Evolutionary conservation across 2,888 invertebrate species (phyloP), one percentile per base, ranked within the genome.

Genomic region (Caenorhabditis becei): DNA sequence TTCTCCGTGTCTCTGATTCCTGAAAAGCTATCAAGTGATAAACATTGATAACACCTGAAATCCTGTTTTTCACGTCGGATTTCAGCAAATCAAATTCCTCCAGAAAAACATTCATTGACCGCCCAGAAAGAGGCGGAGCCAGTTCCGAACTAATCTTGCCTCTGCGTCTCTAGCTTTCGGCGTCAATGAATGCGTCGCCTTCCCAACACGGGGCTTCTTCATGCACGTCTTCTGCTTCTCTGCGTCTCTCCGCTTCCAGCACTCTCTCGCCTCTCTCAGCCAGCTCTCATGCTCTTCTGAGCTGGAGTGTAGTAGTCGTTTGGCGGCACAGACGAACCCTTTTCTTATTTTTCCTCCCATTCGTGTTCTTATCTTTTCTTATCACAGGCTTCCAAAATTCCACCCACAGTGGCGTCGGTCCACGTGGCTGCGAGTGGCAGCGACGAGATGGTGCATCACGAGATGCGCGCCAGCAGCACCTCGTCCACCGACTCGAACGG

Each of bases 401-500:
- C 79, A 58, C 79, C 62, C 28, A 75, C 66, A 41, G 69, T 78
- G 63, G 56, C 77, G 47, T 53, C 58, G 65, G 54, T 63, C 49
- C 56, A 28, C 32, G 53, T 54, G 41, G 59, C 20, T n/a, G 35
- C 20, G 4, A 28, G 67, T 61, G 18, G 47, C 63, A 58, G 23
- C 58, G 61, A 28, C 58, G 18, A 26, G 44, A 75, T 66, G 77
- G 70, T 70, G 49, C 70, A 47, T 47, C 47, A 69, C 49, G 74
- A 70, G 59, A 54, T 67, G 67, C 66, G 75, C 44, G 83, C 85
- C 70, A 81, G 83, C 24, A 80, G 81, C 58, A 84, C 88, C 65
- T 83, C 88, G 8, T 89, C 89, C 32, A 91, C 91, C 20, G 91
- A 91, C 78, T 86, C 86, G 62, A 90, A 89, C 69, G 91, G 91